Percentiles rank a stretch among this genome's conserved stretches.
phyloP scores from a whole-genome alignment of 2,113 vertebrate genomes.

The Catharus bicknelli region DNA sequence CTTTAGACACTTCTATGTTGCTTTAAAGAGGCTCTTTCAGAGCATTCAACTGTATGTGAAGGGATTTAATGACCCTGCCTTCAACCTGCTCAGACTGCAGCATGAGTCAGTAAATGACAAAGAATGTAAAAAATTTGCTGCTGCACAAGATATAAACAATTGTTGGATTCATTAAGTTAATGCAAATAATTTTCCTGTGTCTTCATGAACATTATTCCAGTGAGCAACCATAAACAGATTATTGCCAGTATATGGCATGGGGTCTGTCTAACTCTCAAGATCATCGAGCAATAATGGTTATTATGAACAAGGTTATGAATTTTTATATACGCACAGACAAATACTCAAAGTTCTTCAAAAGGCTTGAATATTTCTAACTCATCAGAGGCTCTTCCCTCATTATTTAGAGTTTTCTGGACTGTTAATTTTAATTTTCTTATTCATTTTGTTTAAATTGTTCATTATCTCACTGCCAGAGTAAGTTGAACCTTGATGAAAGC shows the following conservation, averaged over 20 bases:
- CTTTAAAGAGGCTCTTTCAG: background rate
- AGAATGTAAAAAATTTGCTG: background rate
- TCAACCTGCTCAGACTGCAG: background rate
- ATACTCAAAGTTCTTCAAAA: slow-evolving; percentile 23
- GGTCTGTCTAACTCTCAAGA: background rate
- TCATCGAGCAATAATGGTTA: background rate
- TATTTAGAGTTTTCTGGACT: slow-evolving; percentile 44
- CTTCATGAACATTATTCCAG: background rate
- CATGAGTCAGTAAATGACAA: background rate
- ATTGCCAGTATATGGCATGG: background rate
- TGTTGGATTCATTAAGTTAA: background rate
- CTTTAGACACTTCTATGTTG: background rate
- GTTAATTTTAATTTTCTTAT: slow-evolving; percentile 63
- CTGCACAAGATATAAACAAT: background rate
- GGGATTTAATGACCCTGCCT: background rate
- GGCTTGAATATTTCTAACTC: slow-evolving; percentile 9
- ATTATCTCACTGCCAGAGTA: slow-evolving; percentile 37
- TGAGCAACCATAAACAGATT: background rate
- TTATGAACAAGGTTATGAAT: slow-evolving; percentile 3
- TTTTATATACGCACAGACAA: slow-evolving; percentile 21
- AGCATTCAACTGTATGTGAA: background rate
- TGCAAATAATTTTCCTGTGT: background rate
- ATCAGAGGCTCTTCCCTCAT: slow-evolving; percentile 36
- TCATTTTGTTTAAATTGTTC: slow-evolving; percentile 51
- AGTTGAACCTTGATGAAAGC: slow-evolving; percentile 32